A percentile compares a stretch with the other conserved stretches of the same genome.
These are phyloP conservation scores for Oceanodroma tethys DNA, from an alignment of 2,113 vertebrate species.

Conservation along the genomic window DNA sequence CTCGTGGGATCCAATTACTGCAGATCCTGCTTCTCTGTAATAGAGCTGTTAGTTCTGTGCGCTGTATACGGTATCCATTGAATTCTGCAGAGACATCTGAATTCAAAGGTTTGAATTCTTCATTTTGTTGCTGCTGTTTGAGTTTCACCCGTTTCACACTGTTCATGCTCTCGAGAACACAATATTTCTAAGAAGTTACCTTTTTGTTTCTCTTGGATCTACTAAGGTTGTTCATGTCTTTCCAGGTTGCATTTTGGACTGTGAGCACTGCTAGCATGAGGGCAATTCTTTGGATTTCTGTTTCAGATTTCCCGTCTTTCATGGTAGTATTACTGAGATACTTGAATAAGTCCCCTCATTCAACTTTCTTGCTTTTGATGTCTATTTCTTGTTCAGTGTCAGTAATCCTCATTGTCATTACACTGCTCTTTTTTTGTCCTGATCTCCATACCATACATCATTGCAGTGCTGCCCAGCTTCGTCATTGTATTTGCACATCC, in stretches of 20 bases:
- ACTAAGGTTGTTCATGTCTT: conserved; percentile 45
- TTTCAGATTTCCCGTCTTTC: conserved; percentile 36
- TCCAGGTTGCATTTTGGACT: conserved; percentile 11
- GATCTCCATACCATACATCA: conserved; percentile 14
- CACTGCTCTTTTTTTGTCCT: neutral
- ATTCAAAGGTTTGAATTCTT: conserved; percentile 61
- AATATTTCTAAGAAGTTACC: conserved; percentile 5
- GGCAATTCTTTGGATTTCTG: conserved; percentile 35
- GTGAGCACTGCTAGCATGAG: conserved; percentile 21
- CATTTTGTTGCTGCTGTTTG: conserved; percentile 38
- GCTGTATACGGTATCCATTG: conserved; percentile 17
- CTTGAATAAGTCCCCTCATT: conserved; percentile 36
- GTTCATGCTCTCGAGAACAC: conserved; percentile 31
- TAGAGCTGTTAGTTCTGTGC: conserved; percentile 47
- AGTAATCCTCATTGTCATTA: conserved; percentile 43
- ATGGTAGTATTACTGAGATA: conserved; percentile 22
- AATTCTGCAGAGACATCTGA: conserved; percentile 48
- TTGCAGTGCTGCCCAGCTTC: neutral
- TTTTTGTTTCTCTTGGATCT: conserved; percentile 3
- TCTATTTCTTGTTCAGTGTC: conserved; percentile 23
- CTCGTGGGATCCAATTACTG: conserved; percentile 67
- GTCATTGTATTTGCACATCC: neutral
- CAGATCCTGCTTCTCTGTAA: conserved; percentile 10
- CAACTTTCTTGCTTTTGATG: conserved; percentile 53
- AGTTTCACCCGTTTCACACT: conserved; percentile 39